Conservation (phyloP, 2,888 invertebrate species). For the Clitarchus hookeri region DNA sequence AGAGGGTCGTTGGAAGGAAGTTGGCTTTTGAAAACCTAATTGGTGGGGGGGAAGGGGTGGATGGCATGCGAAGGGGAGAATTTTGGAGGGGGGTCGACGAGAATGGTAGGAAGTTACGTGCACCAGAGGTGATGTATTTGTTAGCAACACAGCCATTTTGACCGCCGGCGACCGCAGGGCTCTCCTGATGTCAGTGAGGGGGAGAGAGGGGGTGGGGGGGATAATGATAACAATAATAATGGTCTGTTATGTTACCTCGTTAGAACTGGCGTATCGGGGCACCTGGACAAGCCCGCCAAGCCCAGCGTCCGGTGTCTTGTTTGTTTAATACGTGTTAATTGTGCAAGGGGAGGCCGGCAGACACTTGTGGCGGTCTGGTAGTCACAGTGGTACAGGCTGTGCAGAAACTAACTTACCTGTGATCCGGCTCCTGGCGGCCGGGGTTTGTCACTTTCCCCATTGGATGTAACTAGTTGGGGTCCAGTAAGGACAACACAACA, state of each 20-base stretch:
- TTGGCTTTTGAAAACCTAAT: not conserved
- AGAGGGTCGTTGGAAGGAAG: not conserved
- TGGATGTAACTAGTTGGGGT: too few relatives aligned
- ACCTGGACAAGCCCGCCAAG: not conserved
- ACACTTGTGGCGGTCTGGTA: not conserved
- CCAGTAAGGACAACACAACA: too few relatives aligned
- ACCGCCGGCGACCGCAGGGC: not conserved
- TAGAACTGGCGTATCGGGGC: not conserved
- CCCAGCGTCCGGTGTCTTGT: constrained; percentile 22
- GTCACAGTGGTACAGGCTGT: not conserved
- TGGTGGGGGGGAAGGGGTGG: not conserved
- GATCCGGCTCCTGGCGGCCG: too few relatives aligned
- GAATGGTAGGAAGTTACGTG: too few relatives aligned
- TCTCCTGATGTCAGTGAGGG: not conserved
- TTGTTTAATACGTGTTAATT: constrained; percentile 40
- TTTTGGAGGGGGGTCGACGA: too few relatives aligned
- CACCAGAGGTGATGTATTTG: not conserved
- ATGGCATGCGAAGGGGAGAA: too few relatives aligned
- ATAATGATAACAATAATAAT: constrained; percentile 10
- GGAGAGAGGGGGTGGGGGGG: not conserved
- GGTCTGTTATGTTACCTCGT: constrained; percentile 17
- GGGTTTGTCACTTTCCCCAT: too few relatives aligned
- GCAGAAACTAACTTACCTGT: not conserved
- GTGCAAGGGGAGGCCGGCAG: not conserved
- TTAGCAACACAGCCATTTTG: constrained; percentile 7